Percentiles rank a stretch among this genome's conserved stretches.
Conservation (phyloP, 2,797 vertebrate species). For the Poecile montanus region DNA sequence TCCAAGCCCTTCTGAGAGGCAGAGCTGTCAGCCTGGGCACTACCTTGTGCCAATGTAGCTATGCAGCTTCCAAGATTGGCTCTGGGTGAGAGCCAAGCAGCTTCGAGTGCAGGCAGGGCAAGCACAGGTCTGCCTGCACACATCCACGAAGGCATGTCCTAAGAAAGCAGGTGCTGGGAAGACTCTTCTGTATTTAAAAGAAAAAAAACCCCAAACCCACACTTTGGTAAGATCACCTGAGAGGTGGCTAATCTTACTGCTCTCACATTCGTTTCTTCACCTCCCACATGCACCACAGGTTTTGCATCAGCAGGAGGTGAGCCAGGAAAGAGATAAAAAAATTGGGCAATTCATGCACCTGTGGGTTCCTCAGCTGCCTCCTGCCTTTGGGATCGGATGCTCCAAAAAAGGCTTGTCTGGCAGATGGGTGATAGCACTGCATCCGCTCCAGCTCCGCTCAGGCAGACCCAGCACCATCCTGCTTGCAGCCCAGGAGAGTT, state of each 20-base stretch:
- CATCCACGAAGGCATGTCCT: not conserved
- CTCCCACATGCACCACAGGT: conserved; percentile 56
- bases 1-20: not conserved
- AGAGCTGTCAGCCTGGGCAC: not conserved
- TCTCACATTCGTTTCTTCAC: conserved; percentile 64
- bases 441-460: not conserved
- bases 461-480: not conserved
- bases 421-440: not conserved
- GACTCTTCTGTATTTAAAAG: not conserved
- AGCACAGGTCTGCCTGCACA: conserved; percentile 28
- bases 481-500: not conserved
- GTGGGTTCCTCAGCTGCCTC: not conserved
- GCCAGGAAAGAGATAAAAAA: conserved; percentile 45
- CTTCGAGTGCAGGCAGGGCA: not conserved
- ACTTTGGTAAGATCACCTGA: conserved; percentile 52
- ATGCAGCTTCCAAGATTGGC: not conserved
- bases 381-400: not conserved
- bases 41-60: rapidly evolving
- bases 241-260: conserved; percentile 33
- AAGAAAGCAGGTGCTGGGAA: not conserved
- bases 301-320: conserved; percentile 58
- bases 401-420: conserved; percentile 66
- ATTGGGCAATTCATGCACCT: conserved; percentile 22
- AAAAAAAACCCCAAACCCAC: not conserved
- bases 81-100: not conserved